Base-by-base conservation (phyloP, 1,140 invertebrate species). In the Hetaerina americana region DNA sequence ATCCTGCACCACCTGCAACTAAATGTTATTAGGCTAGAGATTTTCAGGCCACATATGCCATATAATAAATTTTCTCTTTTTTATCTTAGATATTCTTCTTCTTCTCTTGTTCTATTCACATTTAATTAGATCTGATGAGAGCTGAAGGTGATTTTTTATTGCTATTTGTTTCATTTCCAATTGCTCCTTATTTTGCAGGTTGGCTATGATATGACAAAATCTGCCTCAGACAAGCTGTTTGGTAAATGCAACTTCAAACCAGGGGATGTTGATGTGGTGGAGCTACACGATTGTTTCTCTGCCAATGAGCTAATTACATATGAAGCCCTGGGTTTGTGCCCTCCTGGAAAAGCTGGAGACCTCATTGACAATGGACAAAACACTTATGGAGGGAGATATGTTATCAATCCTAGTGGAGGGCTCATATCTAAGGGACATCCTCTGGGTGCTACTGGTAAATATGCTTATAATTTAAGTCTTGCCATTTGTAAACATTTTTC, bases 211-310 rank as follows among this genome's bases (percentile, higher is more conserved):
- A 98, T 99, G 96, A 96, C 95, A 0, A 89, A 88, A 79, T 80
- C 86, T 68, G 95, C 96, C 31, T 90, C 94, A 0, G 85, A 92
- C 69, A 87, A 87, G 68, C 79, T 94, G 0, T 99, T 94, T 76
- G 78, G 84, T n/a, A 91, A 94, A 78, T 88, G 93, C 6, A 88
- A 87, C 12, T 85, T 90, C 24, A 87, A 82, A 69, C 91, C 94
- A 1, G 83, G 83, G 10, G 92, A 98, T 79, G 91, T 98, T 1
- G 87, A 98, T 83, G 96, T 99, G 0, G 87, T 99, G n/a, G 97
- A 99, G 81, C 84, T 99, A n/a, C 97, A 99, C 77, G 97, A 99
- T 80, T 99, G 97, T 82, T 99, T 99, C 83, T 96, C 96, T 5
- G 89, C 93, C 5, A 99, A 99, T 83, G 97, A 99, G 78, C 82